Evolutionary conservation across 2,797 vertebrate species (phyloP).

Genomic region (Epinephelus coioides): DNA sequence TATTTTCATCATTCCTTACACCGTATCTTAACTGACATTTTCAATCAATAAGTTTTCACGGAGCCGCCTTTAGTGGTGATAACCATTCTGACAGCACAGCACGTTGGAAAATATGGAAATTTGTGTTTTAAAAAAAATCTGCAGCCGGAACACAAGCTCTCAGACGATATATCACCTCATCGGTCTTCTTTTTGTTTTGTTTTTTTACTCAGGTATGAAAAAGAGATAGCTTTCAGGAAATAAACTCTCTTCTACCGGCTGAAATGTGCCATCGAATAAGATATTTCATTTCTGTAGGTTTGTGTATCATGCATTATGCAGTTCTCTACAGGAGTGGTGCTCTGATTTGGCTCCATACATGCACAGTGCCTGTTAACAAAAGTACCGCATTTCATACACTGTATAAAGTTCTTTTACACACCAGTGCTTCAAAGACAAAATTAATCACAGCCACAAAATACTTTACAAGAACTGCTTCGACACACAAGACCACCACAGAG

Average conservation of each 20-base stretch:
- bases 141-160: not conserved
- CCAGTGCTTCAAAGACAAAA: not conserved
- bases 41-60: slow-evolving; percentile 39
- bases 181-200: not conserved
- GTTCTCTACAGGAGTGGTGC: slow-evolving; percentile 9
- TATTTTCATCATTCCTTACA: slow-evolving; percentile 50
- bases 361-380: not conserved
- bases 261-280: slow-evolving; percentile 5
- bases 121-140: slow-evolving; percentile 16
- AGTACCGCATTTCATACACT: not conserved
- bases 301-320: slow-evolving; percentile 35
- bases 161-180: slow-evolving; percentile 16
- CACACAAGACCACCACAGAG: not conserved
- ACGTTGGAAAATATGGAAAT: slow-evolving; percentile 44
- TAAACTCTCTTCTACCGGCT: slow-evolving; percentile 22
- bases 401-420: not conserved
- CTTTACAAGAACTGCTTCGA: not conserved
- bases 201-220: slow-evolving; percentile 18
- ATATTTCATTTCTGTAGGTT: slow-evolving; percentile 19
- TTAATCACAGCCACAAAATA: not conserved
- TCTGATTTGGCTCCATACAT: slow-evolving; percentile 2
- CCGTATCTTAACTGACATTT: slow-evolving; percentile 55
- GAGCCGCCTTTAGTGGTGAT: slow-evolving; percentile 26
- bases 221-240: slow-evolving; percentile 43
- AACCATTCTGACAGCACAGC: slow-evolving; percentile 23